Evolutionary conservation across 2,888 invertebrate genomes (phyloP), one percentile per base, ranked within the genome.

Genomic region (Andrena flavipes): DNA sequence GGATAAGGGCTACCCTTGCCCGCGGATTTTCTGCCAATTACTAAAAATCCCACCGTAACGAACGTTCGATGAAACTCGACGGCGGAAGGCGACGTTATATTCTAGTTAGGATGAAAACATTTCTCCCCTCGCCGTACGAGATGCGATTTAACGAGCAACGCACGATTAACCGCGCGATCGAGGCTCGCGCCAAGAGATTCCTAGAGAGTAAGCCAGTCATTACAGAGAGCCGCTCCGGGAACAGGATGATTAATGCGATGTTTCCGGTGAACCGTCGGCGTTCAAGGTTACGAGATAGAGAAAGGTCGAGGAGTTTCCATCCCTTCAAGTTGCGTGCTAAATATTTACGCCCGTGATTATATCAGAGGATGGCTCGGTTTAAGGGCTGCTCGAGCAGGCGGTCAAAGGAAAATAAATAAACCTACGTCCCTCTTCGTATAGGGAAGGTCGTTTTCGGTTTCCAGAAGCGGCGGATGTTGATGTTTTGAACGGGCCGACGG

Each of bases 291-390:
- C 48, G 20, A 54, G 71, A 71, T 74, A 54, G 54, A 2, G 29
- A 51, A 75, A 78, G 30, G 29, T 48, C 33, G 65, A n/a, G 33
- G 54, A 29, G 51, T 74, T 74, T 51, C 62, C 26, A 33, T 16
- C 64, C 23, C 20, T 13, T 13, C 4, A 10, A 48, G 59, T 56
- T 26, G 20, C n/a, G 70, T 33, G 68, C n/a, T 76, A 59, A 76
- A 76, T 76, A 59, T 87, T 86, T 86, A 84, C 82, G 48, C 33
- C 29, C 4, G 0, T n/a, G 82, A 79, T 81, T 71, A 68, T 51
- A 54, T 60, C 59, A 42, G 48, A 30, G 16, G 35, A 42, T 49
- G 16, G 30, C 3, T 5, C 2, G 16, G 62, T 33, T 60, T 54
- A 60, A 67, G 62, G 65, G 60, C 33, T 54, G 30, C 59, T 76